phyloP scores from a whole-genome alignment of 1,140 invertebrate species.

The Coelopa frigida region DNA sequence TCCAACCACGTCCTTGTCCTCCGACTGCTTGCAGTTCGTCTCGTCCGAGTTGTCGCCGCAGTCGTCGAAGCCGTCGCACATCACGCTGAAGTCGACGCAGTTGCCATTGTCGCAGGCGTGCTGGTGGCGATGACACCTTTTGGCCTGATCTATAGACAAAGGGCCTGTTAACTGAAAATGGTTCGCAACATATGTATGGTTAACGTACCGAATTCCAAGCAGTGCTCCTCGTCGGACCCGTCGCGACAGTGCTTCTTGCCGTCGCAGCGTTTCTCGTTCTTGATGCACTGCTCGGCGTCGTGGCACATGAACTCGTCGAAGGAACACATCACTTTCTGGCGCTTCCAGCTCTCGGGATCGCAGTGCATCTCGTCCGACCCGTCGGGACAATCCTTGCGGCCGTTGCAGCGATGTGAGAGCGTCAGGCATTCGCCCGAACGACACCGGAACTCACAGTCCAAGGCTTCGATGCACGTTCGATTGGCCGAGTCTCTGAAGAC shows the following conservation, averaged over 20 bases:
- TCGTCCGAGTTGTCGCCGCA: constrained; percentile 63
- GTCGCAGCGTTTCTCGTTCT: constrained; percentile 57
- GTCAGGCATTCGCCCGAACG: constrained; percentile 58
- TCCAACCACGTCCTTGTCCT: constrained; percentile 34
- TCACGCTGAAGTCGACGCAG: constrained; percentile 55
- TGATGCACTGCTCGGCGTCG: constrained; percentile 46
- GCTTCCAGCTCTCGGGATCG: constrained; percentile 34
- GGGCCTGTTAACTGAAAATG: neutral
- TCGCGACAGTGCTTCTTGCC: constrained; percentile 66
- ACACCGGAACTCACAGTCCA: constrained; percentile 51
- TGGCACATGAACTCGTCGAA: constrained; percentile 54
- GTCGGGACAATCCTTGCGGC: constrained; percentile 57
- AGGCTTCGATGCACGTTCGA: constrained; percentile 47
- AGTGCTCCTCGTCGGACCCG: constrained; percentile 66
- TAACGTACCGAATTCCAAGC: constrained; percentile 41
- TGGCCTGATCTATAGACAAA: constrained; percentile 18
- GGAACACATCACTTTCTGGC: constrained; percentile 46
- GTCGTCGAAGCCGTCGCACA: constrained; percentile 57
- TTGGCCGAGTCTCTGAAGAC: constrained; percentile 45
- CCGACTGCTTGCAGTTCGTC: constrained; percentile 54
- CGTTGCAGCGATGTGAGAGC: constrained; percentile 59
- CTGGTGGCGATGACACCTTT: constrained; percentile 51
- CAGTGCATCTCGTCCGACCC: constrained; percentile 62
- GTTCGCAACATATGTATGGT: neutral
- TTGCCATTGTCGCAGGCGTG: constrained; percentile 82